Evolutionary conservation across 2,113 vertebrate genomes (phyloP), one percentile per base, ranked within the genome.

Genomic region (Trematomus loennbergii): DNA sequence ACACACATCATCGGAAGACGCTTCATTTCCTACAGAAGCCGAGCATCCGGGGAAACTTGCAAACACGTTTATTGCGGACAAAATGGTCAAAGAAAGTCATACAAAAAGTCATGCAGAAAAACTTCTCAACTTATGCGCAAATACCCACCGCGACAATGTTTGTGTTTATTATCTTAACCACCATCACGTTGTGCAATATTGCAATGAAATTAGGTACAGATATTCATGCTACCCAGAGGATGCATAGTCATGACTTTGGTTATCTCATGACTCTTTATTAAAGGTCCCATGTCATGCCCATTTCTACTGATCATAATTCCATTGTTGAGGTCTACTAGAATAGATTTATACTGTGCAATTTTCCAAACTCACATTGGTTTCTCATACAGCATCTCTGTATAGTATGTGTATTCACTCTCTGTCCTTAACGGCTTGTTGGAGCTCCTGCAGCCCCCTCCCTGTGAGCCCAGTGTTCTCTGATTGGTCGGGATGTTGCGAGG

Each of bases 21-120:
- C 9, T 66, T 74, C 0, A 29, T 75, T 71, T 67, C 59, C 65
- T 45, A 70, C 75, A 79, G 53, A 66, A 76, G 72, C 69, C 20
- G 4, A 80, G n/a, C 29, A 58, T 59, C 43, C 20, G 13, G 33
- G 43, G 48, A 58, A 57, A 53, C 40, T 9, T 16, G 49, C 61
- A 55, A 70, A 60, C 60, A 61, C n/a, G 45, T 76, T 76, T 12
- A 64, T 61, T 74, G 58, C 12, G 45, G n/a, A 12, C 16, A 49
- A 69, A 58, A 40, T 22, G 43, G 17, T 36, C 29, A 53, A 63
- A 15, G 25, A 66, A n/a, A 58, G 57, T 22, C 54, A 17, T 25
- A 11, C 45, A 52, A 16, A 62, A 16, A n/a, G 45, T 25, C 61
- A 72, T 50, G 60, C 7, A 15, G 20, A 63, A 15, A 12, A 40